Evolutionary conservation across 2,797 vertebrate species (phyloP).

Genomic region (Echiichthys vipera): DNA sequence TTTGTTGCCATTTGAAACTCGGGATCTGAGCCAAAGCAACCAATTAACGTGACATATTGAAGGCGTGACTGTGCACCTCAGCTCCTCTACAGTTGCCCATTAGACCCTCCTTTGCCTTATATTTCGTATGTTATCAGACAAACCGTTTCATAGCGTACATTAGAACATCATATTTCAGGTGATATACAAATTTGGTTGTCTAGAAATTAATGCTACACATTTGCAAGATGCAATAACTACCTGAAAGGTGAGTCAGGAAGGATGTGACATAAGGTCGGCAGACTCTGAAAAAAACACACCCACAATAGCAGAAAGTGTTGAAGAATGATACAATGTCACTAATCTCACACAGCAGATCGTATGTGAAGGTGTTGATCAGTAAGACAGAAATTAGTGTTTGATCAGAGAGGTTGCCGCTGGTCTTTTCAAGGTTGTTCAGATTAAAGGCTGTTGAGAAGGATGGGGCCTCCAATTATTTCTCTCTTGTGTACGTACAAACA

Average conservation of each 20-base stretch:
- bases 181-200: too few species aligned
- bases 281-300: neutral
- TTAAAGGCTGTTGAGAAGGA: neutral
- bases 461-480: constrained; percentile 9
- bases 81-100: neutral
- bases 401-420: neutral
- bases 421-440: neutral
- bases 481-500: neutral
- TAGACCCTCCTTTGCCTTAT: neutral
- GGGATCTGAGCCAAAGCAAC: neutral
- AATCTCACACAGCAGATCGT: neutral
- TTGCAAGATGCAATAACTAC: neutral
- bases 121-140: too few species aligned
- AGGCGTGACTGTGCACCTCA: neutral
- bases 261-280: neutral
- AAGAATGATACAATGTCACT: neutral
- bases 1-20: neutral
- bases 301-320: neutral
- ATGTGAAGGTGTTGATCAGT: too few species aligned
- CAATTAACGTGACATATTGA: neutral
- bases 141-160: too few species aligned
- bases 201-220: neutral
- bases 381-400: neutral
- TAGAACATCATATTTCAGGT: too few species aligned
- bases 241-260: neutral